Conservation (phyloP, 2,888 invertebrate species). For the Microdon myrmicae region DNA sequence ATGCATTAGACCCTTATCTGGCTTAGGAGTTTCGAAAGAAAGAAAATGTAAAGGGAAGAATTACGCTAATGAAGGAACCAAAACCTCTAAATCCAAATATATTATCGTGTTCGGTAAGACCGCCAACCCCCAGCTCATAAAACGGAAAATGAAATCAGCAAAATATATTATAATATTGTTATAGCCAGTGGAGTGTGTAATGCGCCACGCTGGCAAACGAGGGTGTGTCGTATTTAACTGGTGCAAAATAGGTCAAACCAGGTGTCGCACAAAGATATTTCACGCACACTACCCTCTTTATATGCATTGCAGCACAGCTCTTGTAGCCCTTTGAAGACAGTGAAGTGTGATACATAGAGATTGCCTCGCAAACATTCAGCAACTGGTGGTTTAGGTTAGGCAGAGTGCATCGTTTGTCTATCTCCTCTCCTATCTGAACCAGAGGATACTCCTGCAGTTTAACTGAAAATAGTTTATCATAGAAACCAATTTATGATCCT, state of each 20-base stretch:
- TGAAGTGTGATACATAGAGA: conserved; percentile 11
- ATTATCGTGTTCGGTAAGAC: conserved; percentile 19
- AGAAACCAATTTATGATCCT: no score
- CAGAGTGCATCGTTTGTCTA: no score
- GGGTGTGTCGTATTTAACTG: conserved; percentile 40
- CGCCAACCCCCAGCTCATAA: neutral
- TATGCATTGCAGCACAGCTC: conserved; percentile 40
- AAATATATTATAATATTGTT: no score
- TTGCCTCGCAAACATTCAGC: conserved; percentile 3
- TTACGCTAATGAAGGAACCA: no score
- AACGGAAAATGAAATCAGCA: neutral
- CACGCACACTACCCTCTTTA: conserved; percentile 1
- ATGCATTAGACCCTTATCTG: no score
- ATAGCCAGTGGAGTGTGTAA: conserved; percentile 8
- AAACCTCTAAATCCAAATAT: conserved; percentile 13
- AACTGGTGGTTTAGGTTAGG: conserved; percentile 39
- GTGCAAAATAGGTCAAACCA: conserved; percentile 42
- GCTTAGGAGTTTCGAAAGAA: no score
- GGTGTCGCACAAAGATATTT: conserved; percentile 25
- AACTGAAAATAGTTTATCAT: no score
- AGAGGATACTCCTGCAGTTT: no score
- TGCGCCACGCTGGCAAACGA: conserved; percentile 20
- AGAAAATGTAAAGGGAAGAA: no score
- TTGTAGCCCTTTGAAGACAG: conserved; percentile 38
- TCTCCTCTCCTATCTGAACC: no score